Evolutionary conservation across 1,140 invertebrate genomes (phyloP), one percentile per base, ranked within the genome.

Genomic region (Monomorium pharaonis): DNA sequence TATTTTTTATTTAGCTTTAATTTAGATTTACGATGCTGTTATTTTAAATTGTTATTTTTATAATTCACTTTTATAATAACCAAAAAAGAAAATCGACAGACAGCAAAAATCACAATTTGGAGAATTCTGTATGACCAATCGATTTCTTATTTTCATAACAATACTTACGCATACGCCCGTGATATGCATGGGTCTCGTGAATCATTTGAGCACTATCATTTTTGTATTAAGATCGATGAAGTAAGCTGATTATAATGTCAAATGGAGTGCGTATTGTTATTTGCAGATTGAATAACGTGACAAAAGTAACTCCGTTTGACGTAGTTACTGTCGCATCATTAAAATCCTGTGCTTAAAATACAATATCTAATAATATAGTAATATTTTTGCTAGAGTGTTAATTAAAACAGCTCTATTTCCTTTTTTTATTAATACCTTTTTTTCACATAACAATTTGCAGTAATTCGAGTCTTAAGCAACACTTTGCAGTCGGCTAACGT

Each of bases 131-230:
- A 30, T 10, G 42, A 0, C 33, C 24, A 63, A 12, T 16, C 14
- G 12, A 54, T 18, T 49, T 62, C 3, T 70, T 86, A 86, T 88
- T 89, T 81, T 86, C 51, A 67, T 72, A 77, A 89, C 72, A 86
- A 84, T 89, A 77, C 24, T 60, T 47, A n/a, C 54, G 27, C 30
- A 37, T 1, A 37, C 14, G 27, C 56, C 12, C 49, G 65, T 47
- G 54, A 49, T 58, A 74, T 62, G 56, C 86, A 33, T 69, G 60
- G 85, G 37, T 88, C 33, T n/a, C 56, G 30, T 72, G 51, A 72
- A 37, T 74, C 86, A 78, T 69, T 76, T 37, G 76, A 88, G 80
- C 44, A 78, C 21, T 69, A 85, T 88, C 78, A 83, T 67, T 88
- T 89, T 75, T 75, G 37, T 30, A 49, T 58, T 84, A 80, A 89